Base-by-base conservation (phyloP, 2,888 invertebrate species). In the Cepaea hortensis region DNA sequence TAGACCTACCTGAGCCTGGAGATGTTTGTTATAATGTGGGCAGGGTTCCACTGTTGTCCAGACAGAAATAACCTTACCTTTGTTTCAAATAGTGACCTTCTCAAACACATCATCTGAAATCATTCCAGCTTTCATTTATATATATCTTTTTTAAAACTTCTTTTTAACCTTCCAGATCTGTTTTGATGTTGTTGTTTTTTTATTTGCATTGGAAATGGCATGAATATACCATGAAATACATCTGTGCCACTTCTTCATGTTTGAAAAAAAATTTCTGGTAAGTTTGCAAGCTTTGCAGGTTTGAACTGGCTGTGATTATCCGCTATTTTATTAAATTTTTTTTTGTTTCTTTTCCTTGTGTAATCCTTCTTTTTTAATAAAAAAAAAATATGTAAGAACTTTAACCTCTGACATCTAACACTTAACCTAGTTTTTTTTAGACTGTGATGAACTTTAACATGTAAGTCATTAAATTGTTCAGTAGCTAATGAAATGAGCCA, bases 141-240 rank as follows among this genome's bases (percentile, higher is more conserved):
- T 55, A 55, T 55, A 55, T 9, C 55, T 55, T 55, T 55, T 55
- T 35, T 1, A 35, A 35, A 35, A 35, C 35, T 35, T 55, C 9
- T 55, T 55, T 55, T 55, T 55, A 55, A 55, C 55, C 55, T 55
- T 55, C 55, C 55, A 9, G 11, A 55, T 55, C 55, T 55, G 55
- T 55, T 55, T 55, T 55, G 55, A 55, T 55, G 55, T 55, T 55
- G 55, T 55, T 55, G 55, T 77, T 79, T 79, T n/a, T 79, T 55
- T 79, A 79, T 79, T 79, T 79, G 61, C 79, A 62, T 62, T 79
- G 79, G 79, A 79, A 79, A 79, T 62, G 79, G 62, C 79, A 79
- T 79, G 79, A 79, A 79, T 79, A 62, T 79, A 61, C 77, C 77
- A 46, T 79, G 76, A 76, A 50, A 76, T 76, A 76, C 76, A 48